phyloP scores from a whole-genome alignment of 2,797 vertebrate species.

The Bovichtus variegatus region DNA sequence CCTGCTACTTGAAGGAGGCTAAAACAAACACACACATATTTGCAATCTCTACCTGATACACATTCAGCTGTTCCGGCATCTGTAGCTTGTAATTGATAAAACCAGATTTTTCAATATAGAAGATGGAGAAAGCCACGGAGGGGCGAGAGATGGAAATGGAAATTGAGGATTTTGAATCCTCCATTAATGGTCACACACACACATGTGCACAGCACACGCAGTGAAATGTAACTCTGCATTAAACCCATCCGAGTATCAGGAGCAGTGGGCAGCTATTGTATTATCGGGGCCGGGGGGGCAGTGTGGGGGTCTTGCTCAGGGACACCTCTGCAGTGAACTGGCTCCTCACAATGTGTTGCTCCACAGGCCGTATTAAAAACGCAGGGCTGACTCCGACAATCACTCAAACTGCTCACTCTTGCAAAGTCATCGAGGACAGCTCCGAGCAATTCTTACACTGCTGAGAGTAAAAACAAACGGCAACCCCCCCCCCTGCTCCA shows the following conservation, averaged over 20 bases:
- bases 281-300: no score
- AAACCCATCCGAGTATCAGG: no score
- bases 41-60: not conserved
- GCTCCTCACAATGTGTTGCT: slow-evolving; percentile 15
- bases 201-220: no score
- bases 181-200: no score
- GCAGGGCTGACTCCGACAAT: slow-evolving; percentile 48
- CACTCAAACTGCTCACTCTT: slow-evolving; percentile 42
- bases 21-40: slow-evolving; percentile 2
- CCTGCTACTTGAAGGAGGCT: not conserved
- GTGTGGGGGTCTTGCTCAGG: no score
- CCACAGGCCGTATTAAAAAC: slow-evolving; percentile 31
- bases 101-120: slow-evolving; percentile 14
- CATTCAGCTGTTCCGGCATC: not conserved
- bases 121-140: slow-evolving; percentile 15
- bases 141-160: slow-evolving; percentile 16
- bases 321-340: no score
- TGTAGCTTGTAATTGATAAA: slow-evolving; percentile 14
- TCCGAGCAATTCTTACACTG: slow-evolving; percentile 16
- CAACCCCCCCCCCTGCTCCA: no score
- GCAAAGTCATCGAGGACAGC: slow-evolving; percentile 51
- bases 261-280: no score
- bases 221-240: no score
- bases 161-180: slow-evolving; percentile 32
- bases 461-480: slow-evolving; percentile 11